Conservation (phyloP, 2,888 invertebrate genomes). For the Archaeoteleia sp. region DNA sequence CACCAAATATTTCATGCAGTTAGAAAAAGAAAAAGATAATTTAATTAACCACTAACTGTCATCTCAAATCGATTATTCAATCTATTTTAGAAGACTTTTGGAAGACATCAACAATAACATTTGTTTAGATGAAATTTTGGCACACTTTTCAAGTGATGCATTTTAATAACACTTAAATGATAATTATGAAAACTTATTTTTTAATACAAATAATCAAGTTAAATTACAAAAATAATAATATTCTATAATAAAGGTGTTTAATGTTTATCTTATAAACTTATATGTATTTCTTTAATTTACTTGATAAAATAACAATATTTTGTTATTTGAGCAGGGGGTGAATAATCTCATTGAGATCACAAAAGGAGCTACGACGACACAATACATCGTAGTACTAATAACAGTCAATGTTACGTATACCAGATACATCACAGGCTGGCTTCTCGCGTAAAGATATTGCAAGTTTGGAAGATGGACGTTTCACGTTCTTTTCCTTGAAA, state of each 20-base stretch:
- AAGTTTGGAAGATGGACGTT: slow-evolving; percentile 51
- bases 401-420: slow-evolving; percentile 51
- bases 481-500: slow-evolving; percentile 29
- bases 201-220: background rate
- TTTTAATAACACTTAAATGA: background rate
- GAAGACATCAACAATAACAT: slow-evolving; percentile 37
- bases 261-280: too few relatives aligned
- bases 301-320: background rate
- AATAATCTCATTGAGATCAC: slow-evolving; percentile 49
- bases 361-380: background rate
- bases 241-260: too few relatives aligned
- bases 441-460: slow-evolving; percentile 43
- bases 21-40: slow-evolving; percentile 17
- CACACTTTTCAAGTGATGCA: slow-evolving; percentile 7
- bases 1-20: slow-evolving; percentile 53
- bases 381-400: slow-evolving; percentile 17
- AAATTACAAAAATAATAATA: too few relatives aligned
- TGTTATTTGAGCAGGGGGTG: slow-evolving; percentile 41
- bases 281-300: too few relatives aligned
- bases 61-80: slow-evolving; percentile 41
- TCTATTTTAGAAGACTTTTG: slow-evolving; percentile 27
- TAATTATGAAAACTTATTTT: too few relatives aligned
- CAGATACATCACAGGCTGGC: slow-evolving; percentile 54
- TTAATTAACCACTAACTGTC: slow-evolving; percentile 20
- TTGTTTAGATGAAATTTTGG: slow-evolving; percentile 17